A percentile compares a stretch with the other conserved stretches of the same genome.
Evolutionary conservation across 2,888 invertebrate species (phyloP).

Genomic region (Malthinus flaveolus): DNA sequence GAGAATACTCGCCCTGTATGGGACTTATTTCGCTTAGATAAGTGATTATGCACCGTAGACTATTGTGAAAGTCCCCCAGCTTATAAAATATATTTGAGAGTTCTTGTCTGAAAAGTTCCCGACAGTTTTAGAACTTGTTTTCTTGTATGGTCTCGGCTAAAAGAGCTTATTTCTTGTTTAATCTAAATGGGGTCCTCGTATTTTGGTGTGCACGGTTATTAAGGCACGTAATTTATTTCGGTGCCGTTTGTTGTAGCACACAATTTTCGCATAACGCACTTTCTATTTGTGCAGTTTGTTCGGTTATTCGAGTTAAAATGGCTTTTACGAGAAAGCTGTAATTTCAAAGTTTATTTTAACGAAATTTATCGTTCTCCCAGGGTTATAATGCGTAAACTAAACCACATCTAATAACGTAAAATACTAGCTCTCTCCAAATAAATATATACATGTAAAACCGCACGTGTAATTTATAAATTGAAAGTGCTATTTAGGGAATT

Average conservation of each 20-base stretch:
- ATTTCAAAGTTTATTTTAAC: background rate
- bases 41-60: conserved; percentile 40
- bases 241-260: conserved; percentile 1
- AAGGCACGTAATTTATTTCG: conserved; percentile 43
- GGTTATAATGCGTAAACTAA: conserved; percentile 1
- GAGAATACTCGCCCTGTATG: conserved; percentile 24
- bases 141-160: conserved; percentile 32
- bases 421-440: background rate
- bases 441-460: too few relatives aligned
- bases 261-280: background rate
- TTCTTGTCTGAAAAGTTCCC: conserved; percentile 39
- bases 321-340: background rate
- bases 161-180: conserved; percentile 45
- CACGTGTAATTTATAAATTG: too few relatives aligned
- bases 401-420: background rate
- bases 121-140: conserved; percentile 44
- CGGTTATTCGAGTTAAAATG: background rate
- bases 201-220: conserved; percentile 41
- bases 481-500: too few relatives aligned
- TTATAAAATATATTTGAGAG: conserved; percentile 39
- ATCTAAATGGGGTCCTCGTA: conserved; percentile 41
- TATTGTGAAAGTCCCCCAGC: conserved; percentile 38
- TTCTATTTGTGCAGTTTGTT: conserved; percentile 1
- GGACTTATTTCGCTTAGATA: conserved; percentile 35
- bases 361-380: background rate